Evolutionary conservation across 2,888 invertebrate species (phyloP), one percentile per base, ranked within the genome.

Genomic region (Lithophane leautieri): DNA sequence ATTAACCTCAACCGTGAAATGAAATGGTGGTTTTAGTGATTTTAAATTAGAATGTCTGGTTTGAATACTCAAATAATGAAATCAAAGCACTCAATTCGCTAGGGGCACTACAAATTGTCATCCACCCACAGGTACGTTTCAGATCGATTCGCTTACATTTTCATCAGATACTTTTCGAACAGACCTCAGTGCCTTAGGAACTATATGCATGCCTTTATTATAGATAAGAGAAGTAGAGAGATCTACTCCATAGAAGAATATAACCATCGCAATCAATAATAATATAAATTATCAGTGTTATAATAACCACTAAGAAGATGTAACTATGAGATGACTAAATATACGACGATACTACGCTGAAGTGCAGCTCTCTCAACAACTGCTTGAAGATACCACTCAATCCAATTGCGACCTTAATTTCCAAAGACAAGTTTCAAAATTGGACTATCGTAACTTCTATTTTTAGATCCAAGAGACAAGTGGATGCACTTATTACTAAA

Each of bases 401-500:
- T 67, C 42, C 42, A 90, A 81, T 77, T 69, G 72, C 70, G 70
- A 87, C 82, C 79, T 76, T 87, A 83, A 22, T 47, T 3, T 16
- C n/a, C 0, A 22, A 14, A 0, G 52, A 78, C 61, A 90, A 78
- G 82, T 83, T 70, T 70, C 78, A 85, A 79, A 79, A 73, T 83
- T 28, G 63, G 70, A 68, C 8, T 76, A 65, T 28, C 8, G 11
- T 50, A 56, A 44, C 56, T 62, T 80, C 79, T 88, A 85, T 86
- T 84, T 86, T 85, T 85, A 90, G 86, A 83, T 68, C 68, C 72
- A 79, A 83, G 85, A 89, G 88, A 90, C 90, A 91, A 91, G 91
- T 91, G 90, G 88, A 88, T 86, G 86, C 78, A 87, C 82, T 87
- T 86, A 78, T 63, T 88, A 88, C 86, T 83, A 85, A 90, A 91